phyloP scores from a whole-genome alignment of 2,113 vertebrate genomes.

The Hirundichthys speculiger region DNA sequence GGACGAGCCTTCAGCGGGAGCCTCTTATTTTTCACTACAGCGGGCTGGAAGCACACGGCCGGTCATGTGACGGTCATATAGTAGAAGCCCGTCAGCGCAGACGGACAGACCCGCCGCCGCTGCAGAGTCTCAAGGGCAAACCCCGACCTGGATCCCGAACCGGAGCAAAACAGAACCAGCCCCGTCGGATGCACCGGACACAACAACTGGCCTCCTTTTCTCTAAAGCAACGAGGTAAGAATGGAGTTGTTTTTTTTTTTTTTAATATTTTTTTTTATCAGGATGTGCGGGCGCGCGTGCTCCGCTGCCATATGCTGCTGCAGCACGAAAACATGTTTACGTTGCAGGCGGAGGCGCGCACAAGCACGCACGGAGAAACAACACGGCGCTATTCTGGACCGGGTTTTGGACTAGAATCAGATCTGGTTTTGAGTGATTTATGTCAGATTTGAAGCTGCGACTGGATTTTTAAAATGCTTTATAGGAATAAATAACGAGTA shows the following conservation, averaged over 20 bases:
- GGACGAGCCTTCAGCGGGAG: constrained; percentile 91
- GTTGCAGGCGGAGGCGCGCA: constrained; percentile 48
- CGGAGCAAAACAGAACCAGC: no score
- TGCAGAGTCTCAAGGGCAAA: constrained; percentile 71
- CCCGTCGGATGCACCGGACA: constrained; percentile 7
- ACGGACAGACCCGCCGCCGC: constrained; percentile 67
- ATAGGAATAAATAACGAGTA: no score
- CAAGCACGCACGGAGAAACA: neutral
- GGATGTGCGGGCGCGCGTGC: neutral
- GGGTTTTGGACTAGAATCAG: constrained; percentile 22
- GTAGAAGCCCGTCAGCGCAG: constrained; percentile 67
- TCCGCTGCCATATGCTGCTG: constrained; percentile 54
- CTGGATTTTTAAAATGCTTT: no score
- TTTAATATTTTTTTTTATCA: no score
- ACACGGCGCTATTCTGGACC: neutral
- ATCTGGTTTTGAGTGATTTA: no score
- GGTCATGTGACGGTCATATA: constrained; percentile 81
- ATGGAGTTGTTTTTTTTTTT: no score
- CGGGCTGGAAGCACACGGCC: no score
- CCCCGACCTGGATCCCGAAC: constrained; percentile 31
- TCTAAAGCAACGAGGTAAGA: no score
- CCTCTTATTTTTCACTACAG: constrained; percentile 74
- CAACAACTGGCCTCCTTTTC: no score
- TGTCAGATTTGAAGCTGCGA: no score
- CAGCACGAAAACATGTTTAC: constrained; percentile 81